Percentiles rank a stretch among this genome's conserved stretches.
Conservation (phyloP, 2,113 vertebrate species). For the Drymodes brunneopygia region DNA sequence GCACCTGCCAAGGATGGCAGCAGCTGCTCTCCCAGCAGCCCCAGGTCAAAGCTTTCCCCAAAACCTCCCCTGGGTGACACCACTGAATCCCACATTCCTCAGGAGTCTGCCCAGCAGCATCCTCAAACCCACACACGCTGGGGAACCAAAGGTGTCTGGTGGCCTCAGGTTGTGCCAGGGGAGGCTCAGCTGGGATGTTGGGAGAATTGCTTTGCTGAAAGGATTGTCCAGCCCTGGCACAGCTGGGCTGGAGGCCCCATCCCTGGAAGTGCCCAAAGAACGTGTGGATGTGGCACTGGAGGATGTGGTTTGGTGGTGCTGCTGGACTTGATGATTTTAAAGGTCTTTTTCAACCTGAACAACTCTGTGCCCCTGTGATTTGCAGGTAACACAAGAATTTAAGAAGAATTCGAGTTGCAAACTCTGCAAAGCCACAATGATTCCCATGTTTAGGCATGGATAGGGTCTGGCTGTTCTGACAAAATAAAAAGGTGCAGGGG, state of each 20-base stretch:
- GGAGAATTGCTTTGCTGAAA: background rate
- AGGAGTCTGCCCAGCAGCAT: background rate
- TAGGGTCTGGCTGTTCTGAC: background rate
- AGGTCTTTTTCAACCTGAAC: background rate
- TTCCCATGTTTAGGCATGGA: background rate
- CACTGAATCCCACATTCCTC: background rate
- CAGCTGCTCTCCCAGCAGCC: background rate
- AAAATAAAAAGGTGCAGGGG: background rate
- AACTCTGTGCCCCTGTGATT: background rate
- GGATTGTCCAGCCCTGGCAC: background rate
- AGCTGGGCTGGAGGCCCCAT: background rate
- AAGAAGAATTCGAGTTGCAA: background rate
- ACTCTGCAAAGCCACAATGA: background rate
- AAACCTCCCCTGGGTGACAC: background rate
- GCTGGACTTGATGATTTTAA: background rate
- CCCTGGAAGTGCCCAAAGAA: background rate
- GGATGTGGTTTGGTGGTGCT: background rate
- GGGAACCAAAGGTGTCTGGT: background rate
- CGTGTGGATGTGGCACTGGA: background rate
- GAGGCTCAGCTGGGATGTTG: accelerated
- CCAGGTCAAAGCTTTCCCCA: background rate
- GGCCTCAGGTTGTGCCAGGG: background rate
- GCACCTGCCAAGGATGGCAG: background rate
- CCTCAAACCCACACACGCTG: background rate
- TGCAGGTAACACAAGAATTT: background rate